These are phyloP conservation scores for Vanessa cardui DNA, from an alignment of 2,888 invertebrate genomes.

Conservation along the genomic window DNA sequence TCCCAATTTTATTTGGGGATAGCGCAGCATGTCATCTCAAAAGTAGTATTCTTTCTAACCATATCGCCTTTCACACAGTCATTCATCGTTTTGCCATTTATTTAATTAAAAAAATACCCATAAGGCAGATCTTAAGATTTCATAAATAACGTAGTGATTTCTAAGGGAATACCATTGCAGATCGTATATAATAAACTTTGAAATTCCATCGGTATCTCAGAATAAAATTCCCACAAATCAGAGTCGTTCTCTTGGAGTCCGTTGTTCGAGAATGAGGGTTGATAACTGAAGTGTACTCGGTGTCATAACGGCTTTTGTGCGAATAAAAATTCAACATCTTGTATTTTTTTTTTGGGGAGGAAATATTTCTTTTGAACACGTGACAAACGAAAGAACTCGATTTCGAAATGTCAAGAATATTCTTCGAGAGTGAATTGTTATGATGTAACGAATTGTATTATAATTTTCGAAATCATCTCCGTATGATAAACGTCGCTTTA, in stretches of 20 bases:
- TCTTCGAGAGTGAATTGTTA: neutral
- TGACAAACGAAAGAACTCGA: neutral
- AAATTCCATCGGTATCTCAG: neutral
- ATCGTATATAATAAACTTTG: too few species aligned
- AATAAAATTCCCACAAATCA: neutral
- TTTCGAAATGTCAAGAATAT: slow-evolving; percentile 5
- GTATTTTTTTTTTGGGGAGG: neutral
- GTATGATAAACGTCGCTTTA: too few species aligned
- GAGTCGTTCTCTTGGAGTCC: neutral
- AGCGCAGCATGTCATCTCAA: too few species aligned
- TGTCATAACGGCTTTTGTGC: slow-evolving; percentile 1
- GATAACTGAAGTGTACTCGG: slow-evolving; percentile 18
- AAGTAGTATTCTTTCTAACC: too few species aligned
- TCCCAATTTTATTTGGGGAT: too few species aligned
- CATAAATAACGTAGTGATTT: too few species aligned
- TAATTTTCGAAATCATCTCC: neutral
- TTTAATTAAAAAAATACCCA: too few species aligned
- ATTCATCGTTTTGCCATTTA: too few species aligned
- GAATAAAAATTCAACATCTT: slow-evolving; percentile 2
- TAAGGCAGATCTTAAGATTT: too few species aligned
- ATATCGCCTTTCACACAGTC: too few species aligned
- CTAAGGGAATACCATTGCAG: too few species aligned
- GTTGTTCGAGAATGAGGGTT: neutral
- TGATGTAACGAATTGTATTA: neutral
- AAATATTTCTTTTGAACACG: neutral